Base-by-base conservation (phyloP, 2,797 vertebrate genomes). In the Gadopsis marmoratus region DNA sequence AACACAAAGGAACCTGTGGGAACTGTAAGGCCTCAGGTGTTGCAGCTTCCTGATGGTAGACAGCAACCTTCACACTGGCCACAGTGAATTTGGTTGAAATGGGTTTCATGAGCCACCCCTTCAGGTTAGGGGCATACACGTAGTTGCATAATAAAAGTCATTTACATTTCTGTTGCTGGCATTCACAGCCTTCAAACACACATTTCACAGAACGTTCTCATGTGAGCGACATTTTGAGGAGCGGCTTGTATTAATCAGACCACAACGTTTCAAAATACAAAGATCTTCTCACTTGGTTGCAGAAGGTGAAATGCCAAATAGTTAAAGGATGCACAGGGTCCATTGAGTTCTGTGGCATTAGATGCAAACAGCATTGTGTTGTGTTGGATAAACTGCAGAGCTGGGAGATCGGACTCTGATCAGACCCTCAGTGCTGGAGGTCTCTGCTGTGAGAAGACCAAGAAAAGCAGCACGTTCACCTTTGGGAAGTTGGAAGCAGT, bases 1-100 rank as follows among this genome's bases (percentile, higher is more conserved):
- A 53, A 65, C 55, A 82, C 63, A 68, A 51, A 31, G 63, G 62
- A 62, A 62, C 61, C 21, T 67, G 54, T 71, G 48, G 39, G 23
- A 37, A 17, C 39, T 58, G 19, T 5, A 19, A 54, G 16, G 60
- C 53, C 23, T 70, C 66, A 66, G 54, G 48, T 1, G 5, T 33
- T 55, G 19, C 21, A 68, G 37, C 17, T 56, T 2, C n/a, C 31
- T 73, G 23, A 56, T 41, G 61, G 35, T 19, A 39, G 41, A 55
- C 51, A 64, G 35, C 64, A 45, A 29, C 5, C 26, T 10, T 59
- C 23, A 58, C 3, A 51, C 5, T 39, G 45, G n/a, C 45, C 3
- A n/a, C 2, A 26, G 9, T n/a, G 16, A 39, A n/a, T 37, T 62
- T 56, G 8, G 2, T 35, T 50, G 1, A 7, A 55, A 11, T 31